Evolutionary conservation across 1,140 invertebrate species (phyloP).

Genomic region (Pachypeltis micranthus): DNA sequence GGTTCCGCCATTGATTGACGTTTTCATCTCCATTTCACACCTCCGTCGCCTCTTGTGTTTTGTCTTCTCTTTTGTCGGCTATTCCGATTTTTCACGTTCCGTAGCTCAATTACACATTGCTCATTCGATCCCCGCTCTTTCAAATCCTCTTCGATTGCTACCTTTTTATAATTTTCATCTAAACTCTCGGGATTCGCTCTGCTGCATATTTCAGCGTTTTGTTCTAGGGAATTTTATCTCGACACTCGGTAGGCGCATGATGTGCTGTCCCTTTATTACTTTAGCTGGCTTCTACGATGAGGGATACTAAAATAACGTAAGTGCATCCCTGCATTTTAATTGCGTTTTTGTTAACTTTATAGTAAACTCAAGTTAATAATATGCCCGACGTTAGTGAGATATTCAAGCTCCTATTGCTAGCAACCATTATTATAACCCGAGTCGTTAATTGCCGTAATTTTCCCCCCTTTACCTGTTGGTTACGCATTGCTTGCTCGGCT

Average conservation of each 20-base stretch:
- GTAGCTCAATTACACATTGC: not conserved
- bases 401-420: not conserved
- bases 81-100: not conserved
- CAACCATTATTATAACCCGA: slow-evolving; percentile 30
- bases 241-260: not conserved
- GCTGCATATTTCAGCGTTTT: not conserved
- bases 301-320: slow-evolving; percentile 20
- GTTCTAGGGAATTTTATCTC: not conserved
- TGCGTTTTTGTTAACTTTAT: not conserved
- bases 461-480: slow-evolving; percentile 39
- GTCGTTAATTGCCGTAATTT: slow-evolving; percentile 37
- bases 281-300: slow-evolving; percentile 3
- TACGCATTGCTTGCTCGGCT: slow-evolving; percentile 33
- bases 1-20: slow-evolving; percentile 9
- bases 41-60: not conserved
- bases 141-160: not conserved
- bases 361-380: not conserved
- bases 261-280: not conserved
- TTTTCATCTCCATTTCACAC: not conserved
- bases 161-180: not conserved
- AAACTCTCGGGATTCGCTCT: not conserved
- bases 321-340: not conserved
- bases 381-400: not conserved
- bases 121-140: not conserved
- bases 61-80: too few species aligned